phyloP scores from a whole-genome alignment of 2,113 vertebrate genomes.

The Parotia lawesii region DNA sequence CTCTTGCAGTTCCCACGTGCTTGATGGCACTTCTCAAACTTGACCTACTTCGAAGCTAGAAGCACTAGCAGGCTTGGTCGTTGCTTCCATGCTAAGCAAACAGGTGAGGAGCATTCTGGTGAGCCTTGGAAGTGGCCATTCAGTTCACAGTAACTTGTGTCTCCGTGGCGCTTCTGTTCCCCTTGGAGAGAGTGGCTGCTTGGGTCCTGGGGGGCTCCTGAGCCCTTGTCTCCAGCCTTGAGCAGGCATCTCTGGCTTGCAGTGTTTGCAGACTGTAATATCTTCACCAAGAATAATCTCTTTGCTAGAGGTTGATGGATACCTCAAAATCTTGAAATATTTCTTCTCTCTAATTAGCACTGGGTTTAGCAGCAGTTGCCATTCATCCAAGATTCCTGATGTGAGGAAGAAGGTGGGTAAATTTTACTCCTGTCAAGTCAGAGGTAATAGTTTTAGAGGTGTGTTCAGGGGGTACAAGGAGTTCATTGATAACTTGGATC shows the following conservation, averaged over 20 bases:
- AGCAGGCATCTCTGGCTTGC: neutral
- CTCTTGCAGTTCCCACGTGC: neutral
- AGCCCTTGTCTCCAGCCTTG: neutral
- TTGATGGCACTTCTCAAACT: neutral
- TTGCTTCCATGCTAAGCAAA: neutral
- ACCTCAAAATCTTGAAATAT: neutral
- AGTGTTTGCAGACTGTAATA: neutral
- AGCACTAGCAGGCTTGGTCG: rapidly evolving
- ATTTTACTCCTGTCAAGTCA: neutral
- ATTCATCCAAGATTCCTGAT: neutral
- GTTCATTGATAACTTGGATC: rapidly evolving
- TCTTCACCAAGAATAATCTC: neutral
- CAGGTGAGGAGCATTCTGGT: neutral
- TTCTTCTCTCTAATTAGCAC: neutral
- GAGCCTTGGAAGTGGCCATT: neutral
- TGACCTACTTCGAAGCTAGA: neutral
- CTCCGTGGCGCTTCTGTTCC: rapidly evolving
- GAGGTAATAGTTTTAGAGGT: neutral
- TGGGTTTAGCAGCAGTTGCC: neutral
- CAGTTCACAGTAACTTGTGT: neutral
- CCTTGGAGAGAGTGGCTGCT: rapidly evolving
- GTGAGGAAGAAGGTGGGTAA: neutral
- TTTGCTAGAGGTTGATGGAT: neutral
- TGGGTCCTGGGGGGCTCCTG: neutral
- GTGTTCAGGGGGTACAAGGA: rapidly evolving